A percentile compares a stretch with the other conserved stretches of the same genome.
These are phyloP conservation scores for Aleiodes alternator DNA, from an alignment of 2,888 invertebrate species.

Conservation along the genomic window DNA sequence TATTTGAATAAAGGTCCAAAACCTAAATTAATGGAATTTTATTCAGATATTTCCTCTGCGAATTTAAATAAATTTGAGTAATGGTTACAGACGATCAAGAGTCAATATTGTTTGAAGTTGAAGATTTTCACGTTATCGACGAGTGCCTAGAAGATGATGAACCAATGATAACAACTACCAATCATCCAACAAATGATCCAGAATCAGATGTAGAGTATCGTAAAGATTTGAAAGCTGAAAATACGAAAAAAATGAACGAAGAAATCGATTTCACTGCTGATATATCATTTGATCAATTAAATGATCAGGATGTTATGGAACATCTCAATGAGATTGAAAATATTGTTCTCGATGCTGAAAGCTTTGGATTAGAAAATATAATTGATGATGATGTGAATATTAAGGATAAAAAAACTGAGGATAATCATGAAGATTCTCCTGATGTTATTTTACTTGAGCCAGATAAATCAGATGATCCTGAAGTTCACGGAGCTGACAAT, in stretches of 20 bases:
- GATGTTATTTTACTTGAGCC: slow-evolving; percentile 34
- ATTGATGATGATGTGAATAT: slow-evolving; percentile 46
- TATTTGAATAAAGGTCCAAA: too few relatives aligned
- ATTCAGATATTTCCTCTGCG: too few relatives aligned
- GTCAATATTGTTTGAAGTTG: slow-evolving; percentile 63
- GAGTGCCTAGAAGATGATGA: slow-evolving; percentile 65
- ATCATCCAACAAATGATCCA: not conserved
- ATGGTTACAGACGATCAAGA: slow-evolving; percentile 60
- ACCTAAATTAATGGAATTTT: too few relatives aligned
- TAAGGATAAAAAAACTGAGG: slow-evolving; percentile 5
- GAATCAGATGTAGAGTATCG: not conserved
- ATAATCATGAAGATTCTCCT: slow-evolving; percentile 10
- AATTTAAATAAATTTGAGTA: not conserved
- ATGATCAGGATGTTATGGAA: slow-evolving; percentile 34
- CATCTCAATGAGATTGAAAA: slow-evolving; percentile 69
- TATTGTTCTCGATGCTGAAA: slow-evolving; percentile 61
- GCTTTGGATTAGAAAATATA: slow-evolving; percentile 51
- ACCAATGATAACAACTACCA: not conserved
- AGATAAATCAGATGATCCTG: slow-evolving; percentile 38
- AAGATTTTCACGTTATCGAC: slow-evolving; percentile 67
- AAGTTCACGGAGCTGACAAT: slow-evolving; percentile 34
- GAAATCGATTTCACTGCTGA: slow-evolving; percentile 60
- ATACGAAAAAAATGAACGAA: slow-evolving; percentile 54
- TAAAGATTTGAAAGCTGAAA: slow-evolving; percentile 32
- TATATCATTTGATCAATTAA: slow-evolving; percentile 54